A percentile compares a stretch with the other conserved stretches of the same genome.
phyloP scores from a whole-genome alignment of 2,888 invertebrate genomes.

The Zele albiditarsus region DNA sequence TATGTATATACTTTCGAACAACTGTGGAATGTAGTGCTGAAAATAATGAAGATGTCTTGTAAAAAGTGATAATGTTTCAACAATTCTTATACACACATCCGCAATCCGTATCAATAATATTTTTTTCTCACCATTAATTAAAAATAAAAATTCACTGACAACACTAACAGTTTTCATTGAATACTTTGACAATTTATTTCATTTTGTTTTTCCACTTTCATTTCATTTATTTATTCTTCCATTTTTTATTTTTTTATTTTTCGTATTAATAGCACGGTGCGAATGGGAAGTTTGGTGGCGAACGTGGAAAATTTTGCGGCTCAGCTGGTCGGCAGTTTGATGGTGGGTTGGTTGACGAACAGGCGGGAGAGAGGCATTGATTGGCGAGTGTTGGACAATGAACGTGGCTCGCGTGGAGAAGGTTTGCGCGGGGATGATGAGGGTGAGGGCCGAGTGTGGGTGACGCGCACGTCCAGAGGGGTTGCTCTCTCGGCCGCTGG shows the following conservation, averaged over 20 bases:
- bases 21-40: conserved; percentile 32
- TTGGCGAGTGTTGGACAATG: conserved; percentile 62
- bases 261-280: not conserved
- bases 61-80: conserved; percentile 6
- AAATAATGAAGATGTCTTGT: conserved; percentile 31
- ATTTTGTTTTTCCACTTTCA: not conserved
- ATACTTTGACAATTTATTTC: not conserved
- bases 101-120: not conserved
- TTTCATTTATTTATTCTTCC: not conserved
- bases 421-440: not conserved
- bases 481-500: conserved; percentile 55
- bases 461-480: conserved; percentile 36
- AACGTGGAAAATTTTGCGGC: conserved; percentile 67
- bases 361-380: conserved; percentile 66
- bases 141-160: not conserved
- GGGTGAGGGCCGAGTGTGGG: conserved; percentile 24
- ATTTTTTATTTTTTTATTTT: not conserved
- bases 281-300: conserved; percentile 56
- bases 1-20: conserved; percentile 17
- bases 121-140: not conserved
- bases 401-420: not conserved
- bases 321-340: conserved; percentile 47
- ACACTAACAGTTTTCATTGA: not conserved
- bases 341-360: not conserved
- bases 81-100: not conserved